A percentile compares a stretch with the other conserved stretches of the same genome.
phyloP scores from a whole-genome alignment of 2,797 vertebrate genomes.

The Atherinosoma microstoma region DNA sequence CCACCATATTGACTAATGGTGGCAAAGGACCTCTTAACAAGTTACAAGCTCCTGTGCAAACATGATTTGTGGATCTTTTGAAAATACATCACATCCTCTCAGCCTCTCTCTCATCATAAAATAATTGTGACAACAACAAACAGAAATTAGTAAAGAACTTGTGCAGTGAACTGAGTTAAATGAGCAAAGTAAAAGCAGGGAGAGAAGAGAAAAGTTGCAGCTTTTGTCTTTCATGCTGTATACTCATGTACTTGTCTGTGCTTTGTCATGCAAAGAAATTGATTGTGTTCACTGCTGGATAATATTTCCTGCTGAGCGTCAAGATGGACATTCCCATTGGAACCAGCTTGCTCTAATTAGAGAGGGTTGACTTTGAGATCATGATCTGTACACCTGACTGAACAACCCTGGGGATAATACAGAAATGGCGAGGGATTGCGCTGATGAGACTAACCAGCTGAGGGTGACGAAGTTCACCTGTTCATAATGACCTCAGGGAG shows the following conservation, averaged over 20 bases:
- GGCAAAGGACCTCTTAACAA: no score
- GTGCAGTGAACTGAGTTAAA: no score
- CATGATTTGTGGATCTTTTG: no score
- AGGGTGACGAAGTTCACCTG: constrained; percentile 31
- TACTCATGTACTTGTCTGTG: constrained; percentile 1
- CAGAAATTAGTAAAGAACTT: no score
- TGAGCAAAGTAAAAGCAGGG: neutral
- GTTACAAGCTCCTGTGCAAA: no score
- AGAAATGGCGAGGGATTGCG: constrained; percentile 12
- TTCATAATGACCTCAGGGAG: constrained; percentile 48
- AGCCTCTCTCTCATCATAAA: no score
- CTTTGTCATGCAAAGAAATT: constrained; percentile 26
- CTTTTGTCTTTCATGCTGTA: constrained; percentile 5
- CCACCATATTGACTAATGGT: no score
- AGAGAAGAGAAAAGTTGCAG: neutral
- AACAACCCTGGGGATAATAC: constrained; percentile 42
- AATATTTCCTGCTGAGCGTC: constrained; percentile 54
- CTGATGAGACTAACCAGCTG: constrained; percentile 11
- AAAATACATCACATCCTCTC: no score
- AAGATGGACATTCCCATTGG: constrained; percentile 64
- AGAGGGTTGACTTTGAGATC: constrained; percentile 61
- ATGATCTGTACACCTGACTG: constrained; percentile 55
- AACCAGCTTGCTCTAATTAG: constrained; percentile 65
- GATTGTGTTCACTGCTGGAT: constrained; percentile 14
- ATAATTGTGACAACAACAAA: no score